These are phyloP conservation scores for Eilema griseolum DNA, from an alignment of 2,888 invertebrate genomes.

Conservation along the genomic window DNA sequence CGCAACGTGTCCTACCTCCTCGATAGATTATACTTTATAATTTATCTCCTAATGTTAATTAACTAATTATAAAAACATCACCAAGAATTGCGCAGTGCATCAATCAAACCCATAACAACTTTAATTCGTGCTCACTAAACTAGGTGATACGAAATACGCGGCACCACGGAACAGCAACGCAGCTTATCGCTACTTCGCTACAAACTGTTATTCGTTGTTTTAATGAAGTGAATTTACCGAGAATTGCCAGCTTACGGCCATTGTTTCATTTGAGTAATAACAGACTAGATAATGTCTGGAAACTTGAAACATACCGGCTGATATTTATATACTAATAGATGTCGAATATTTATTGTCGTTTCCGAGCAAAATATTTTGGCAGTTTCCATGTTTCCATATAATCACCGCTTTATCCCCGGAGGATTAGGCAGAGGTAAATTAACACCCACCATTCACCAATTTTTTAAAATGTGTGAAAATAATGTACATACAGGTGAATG, in stretches of 20 bases:
- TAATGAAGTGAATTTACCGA: slow-evolving; percentile 53
- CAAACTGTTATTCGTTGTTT: slow-evolving; percentile 47
- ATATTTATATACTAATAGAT: too few species aligned
- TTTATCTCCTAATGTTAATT: too few species aligned
- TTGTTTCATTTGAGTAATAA: slow-evolving; percentile 40
- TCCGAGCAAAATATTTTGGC: too few species aligned
- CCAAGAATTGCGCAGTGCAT: neutral
- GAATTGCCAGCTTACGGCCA: slow-evolving; percentile 35
- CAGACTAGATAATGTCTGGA: slow-evolving; percentile 13
- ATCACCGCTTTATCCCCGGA: too few species aligned
- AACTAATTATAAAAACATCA: neutral
- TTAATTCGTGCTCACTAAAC: neutral
- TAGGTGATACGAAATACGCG: slow-evolving; percentile 23
- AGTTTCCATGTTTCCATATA: too few species aligned
- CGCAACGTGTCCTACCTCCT: too few species aligned
- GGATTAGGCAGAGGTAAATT: too few species aligned
- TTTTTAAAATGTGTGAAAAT: too few species aligned
- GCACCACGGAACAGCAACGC: slow-evolving; percentile 39
- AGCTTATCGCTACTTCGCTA: slow-evolving; percentile 49
- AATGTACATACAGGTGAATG: too few species aligned
- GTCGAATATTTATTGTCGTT: too few species aligned
- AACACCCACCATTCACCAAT: too few species aligned
- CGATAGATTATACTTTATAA: too few species aligned
- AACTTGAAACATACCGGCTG: neutral
- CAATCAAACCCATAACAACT: neutral